Conservation (phyloP, 2,797 vertebrate species). For the Oreortyx pictus region DNA sequence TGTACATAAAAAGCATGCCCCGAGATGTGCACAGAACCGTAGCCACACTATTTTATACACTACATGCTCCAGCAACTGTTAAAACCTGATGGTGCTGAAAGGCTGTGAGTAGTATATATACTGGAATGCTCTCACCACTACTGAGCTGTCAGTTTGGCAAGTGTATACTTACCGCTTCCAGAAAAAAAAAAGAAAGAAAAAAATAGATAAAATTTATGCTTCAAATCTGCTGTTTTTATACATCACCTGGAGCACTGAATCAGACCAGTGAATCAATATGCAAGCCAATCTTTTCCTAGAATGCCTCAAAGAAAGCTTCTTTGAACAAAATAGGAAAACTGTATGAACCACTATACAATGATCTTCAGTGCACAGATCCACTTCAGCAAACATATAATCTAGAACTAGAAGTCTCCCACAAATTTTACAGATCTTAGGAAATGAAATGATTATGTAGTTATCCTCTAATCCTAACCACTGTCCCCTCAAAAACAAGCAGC, state of each 20-base stretch:
- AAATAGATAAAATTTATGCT: neutral
- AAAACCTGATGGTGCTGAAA: conserved; percentile 27
- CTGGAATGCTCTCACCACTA: neutral
- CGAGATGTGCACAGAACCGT: neutral
- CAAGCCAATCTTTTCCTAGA: neutral
- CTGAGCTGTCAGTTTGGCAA: neutral
- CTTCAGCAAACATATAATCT: neutral
- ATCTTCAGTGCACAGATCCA: neutral
- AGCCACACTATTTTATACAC: neutral
- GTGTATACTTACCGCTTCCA: neutral
- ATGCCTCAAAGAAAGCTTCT: neutral
- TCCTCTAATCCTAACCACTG: rapidly evolving
- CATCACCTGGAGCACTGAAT: neutral
- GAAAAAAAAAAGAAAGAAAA: neutral
- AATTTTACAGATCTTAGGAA: neutral
- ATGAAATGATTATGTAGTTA: rapidly evolving
- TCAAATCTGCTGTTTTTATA: neutral
- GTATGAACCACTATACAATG: neutral
- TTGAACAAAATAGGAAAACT: neutral
- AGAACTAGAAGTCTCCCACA: neutral
- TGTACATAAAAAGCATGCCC: neutral
- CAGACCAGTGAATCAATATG: neutral
- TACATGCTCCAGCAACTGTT: neutral
- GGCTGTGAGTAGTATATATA: neutral
- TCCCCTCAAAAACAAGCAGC: neutral